A percentile compares a stretch with the other conserved stretches of the same genome.
These are phyloP conservation scores for Erpobdella octoculata DNA, from an alignment of 2,888 invertebrate genomes.

Conservation along the genomic window DNA sequence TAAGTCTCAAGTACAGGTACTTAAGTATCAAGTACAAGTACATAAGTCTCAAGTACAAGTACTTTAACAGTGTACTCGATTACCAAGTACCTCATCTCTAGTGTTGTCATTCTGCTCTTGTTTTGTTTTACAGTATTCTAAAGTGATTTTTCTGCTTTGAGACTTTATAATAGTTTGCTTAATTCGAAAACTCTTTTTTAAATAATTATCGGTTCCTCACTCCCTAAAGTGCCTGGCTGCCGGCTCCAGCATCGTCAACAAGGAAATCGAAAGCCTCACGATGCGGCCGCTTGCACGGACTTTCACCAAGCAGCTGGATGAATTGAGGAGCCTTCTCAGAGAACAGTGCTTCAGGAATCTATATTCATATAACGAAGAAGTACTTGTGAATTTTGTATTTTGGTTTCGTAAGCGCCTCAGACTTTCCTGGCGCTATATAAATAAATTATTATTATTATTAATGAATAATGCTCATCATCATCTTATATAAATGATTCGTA, in stretches of 20 bases:
- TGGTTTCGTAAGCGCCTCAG: too few species aligned
- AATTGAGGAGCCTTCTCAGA: constrained; percentile 76
- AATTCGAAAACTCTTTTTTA: neutral
- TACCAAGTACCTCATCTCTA: neutral
- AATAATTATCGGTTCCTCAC: neutral
- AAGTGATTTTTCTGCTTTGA: neutral
- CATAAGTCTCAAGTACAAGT: too few species aligned
- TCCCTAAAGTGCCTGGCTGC: constrained; percentile 82
- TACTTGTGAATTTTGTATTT: neutral
- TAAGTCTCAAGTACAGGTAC: too few species aligned
- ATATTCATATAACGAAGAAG: constrained; percentile 27
- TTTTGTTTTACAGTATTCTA: neutral
- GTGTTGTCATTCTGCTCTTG: neutral
- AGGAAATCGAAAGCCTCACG: constrained; percentile 85
- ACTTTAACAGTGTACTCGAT: too few species aligned
- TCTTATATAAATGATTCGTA: neutral
- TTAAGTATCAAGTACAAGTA: too few species aligned
- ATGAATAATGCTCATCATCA: neutral
- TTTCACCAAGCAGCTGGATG: constrained; percentile 88
- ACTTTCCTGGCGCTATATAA: too few species aligned
- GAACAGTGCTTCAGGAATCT: constrained; percentile 55
- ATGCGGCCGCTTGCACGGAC: constrained; percentile 95
- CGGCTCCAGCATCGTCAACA: constrained; percentile 93
- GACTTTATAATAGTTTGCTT: neutral
- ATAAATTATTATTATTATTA: neutral